These are phyloP conservation scores for Allygus modestus DNA, from an alignment of 2,888 invertebrate genomes.

Conservation along the genomic window DNA sequence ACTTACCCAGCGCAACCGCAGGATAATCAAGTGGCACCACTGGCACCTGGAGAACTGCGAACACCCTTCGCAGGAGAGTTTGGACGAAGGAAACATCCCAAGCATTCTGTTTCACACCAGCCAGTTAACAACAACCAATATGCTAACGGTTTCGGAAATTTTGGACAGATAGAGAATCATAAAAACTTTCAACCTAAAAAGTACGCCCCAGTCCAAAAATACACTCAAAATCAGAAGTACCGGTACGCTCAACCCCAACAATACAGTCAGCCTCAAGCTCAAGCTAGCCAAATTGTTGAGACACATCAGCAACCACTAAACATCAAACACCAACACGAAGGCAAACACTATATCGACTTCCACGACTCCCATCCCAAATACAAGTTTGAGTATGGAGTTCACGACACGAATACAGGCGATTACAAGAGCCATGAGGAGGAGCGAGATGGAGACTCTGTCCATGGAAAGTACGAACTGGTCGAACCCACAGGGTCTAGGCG, in stretches of 20 bases:
- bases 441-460: conserved; percentile 76
- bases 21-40: neutral
- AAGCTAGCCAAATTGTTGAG: neutral
- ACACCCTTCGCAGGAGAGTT: neutral
- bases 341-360: conserved; percentile 66
- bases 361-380: conserved; percentile 67
- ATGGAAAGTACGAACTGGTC: conserved; percentile 34
- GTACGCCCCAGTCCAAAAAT: neutral
- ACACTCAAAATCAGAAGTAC: neutral
- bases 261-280: neutral
- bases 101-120: neutral
- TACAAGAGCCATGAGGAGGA: conserved; percentile 79
- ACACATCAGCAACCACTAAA: neutral
- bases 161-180: neutral
- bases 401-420: conserved; percentile 83
- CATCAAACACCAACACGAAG: neutral
- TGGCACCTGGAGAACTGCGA: neutral
- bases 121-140: neutral
- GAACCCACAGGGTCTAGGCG: conserved; percentile 21
- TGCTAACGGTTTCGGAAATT: neutral
- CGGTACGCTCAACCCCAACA: neutral
- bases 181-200: neutral
- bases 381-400: conserved; percentile 60
- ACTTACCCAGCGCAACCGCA: neutral
- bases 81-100: conserved; percentile 4